Conservation (phyloP, 2,113 vertebrate species). For the Oncorhynchus keta region DNA sequence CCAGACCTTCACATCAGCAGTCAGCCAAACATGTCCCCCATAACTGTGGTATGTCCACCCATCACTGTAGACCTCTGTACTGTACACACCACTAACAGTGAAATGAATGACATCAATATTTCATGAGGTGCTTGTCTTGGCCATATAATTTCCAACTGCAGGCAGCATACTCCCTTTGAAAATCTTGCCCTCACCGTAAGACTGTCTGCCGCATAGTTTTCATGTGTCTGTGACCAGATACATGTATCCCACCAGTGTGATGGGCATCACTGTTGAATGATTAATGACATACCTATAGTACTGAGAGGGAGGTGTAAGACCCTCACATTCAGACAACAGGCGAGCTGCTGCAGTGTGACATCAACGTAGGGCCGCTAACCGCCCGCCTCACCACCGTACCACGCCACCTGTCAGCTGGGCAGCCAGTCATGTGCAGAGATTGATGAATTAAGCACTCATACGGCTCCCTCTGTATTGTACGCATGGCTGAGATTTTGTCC, state of each 20-base stretch:
- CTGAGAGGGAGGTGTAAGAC: too few species aligned
- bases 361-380: too few species aligned
- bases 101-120: neutral
- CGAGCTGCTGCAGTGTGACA: too few species aligned
- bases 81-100: neutral
- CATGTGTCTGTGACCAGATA: neutral
- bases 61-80: neutral
- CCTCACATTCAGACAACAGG: too few species aligned
- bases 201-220: too few species aligned
- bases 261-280: slow-evolving; percentile 2
- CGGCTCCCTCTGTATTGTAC: neutral
- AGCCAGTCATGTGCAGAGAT: neutral
- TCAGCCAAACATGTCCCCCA: neutral
- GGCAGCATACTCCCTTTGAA: neutral
- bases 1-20: too few species aligned
- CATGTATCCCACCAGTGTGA: slow-evolving; percentile 1
- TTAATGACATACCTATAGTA: neutral
- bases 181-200: neutral
- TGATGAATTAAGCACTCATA: neutral
- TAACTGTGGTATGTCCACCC: neutral
- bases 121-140: slow-evolving; percentile 6
- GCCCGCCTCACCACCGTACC: neutral
- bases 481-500: too few species aligned
- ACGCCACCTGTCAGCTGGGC: neutral
- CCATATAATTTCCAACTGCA: neutral